phyloP scores from a whole-genome alignment of 2,113 vertebrate species.

The Alectura lathami region DNA sequence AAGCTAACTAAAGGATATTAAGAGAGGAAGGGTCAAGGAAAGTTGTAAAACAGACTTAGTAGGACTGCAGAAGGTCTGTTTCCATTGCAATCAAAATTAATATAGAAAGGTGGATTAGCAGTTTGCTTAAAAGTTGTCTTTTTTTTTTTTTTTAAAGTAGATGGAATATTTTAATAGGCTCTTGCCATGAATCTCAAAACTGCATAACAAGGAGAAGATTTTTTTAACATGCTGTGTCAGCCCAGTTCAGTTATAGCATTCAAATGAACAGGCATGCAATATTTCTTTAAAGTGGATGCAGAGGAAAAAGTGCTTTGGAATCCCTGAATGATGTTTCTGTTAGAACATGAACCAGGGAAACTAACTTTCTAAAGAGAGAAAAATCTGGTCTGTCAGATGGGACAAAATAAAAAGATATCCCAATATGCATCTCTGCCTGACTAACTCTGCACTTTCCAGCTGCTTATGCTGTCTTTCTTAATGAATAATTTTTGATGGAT shows the following conservation, averaged over 20 bases:
- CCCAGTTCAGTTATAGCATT: not conserved
- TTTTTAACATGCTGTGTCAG: not conserved
- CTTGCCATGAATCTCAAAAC: not conserved
- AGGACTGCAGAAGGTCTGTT: not conserved
- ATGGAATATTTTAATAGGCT: not conserved
- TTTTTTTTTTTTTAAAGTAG: not conserved
- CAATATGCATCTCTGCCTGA: not conserved
- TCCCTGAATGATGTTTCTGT: not conserved
- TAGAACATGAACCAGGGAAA: not conserved
- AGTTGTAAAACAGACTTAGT: not conserved
- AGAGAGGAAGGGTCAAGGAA: not conserved
- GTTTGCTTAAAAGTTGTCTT: not conserved
- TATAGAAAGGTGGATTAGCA: not conserved
- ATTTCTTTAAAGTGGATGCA: not conserved
- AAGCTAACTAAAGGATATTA: not conserved
- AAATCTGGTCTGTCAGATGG: not conserved
- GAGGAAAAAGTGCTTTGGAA: not conserved
- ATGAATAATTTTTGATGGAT: not conserved
- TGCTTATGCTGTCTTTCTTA: not conserved
- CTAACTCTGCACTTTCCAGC: not conserved
- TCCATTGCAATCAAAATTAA: not conserved
- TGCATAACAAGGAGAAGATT: not conserved
- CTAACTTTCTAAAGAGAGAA: not conserved
- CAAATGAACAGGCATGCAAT: not conserved
- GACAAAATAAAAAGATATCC: not conserved